phyloP scores from a whole-genome alignment of 2,888 invertebrate genomes.

The Blera fallax region DNA sequence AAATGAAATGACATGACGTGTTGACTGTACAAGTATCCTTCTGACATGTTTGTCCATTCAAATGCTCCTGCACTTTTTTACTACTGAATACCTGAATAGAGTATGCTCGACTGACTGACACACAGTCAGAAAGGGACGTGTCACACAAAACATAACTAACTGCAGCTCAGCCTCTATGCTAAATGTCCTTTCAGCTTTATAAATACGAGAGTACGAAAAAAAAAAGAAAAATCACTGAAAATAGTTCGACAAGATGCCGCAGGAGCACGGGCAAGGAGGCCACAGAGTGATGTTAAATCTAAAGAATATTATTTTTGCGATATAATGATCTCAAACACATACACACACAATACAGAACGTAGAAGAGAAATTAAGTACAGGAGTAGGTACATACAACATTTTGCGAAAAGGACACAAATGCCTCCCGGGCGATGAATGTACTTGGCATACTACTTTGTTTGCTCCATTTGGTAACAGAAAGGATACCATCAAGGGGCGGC shows the following conservation, averaged over 20 bases:
- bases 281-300: conserved; percentile 18
- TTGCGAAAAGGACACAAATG: conserved; percentile 48
- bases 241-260: conserved; percentile 16
- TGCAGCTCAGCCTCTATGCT: neutral
- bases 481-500: neutral
- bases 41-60: conserved; percentile 62
- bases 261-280: neutral
- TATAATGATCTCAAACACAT: conserved; percentile 24
- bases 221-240: conserved; percentile 29
- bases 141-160: conserved; percentile 27
- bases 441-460: conserved; percentile 48
- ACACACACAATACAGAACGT: neutral
- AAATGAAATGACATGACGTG: conserved; percentile 60
- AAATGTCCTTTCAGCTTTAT: conserved; percentile 44
- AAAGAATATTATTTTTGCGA: conserved; percentile 38
- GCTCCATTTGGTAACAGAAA: conserved; percentile 19
- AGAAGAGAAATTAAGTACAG: neutral
- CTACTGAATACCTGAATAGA: conserved; percentile 42
- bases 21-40: conserved; percentile 51
- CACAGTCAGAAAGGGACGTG: conserved; percentile 23
- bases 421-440: conserved; percentile 56
- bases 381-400: neutral
- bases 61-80: conserved; percentile 11
- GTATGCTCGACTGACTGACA: conserved; percentile 14
- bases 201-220: too few species aligned